Evolutionary conservation across 2,797 vertebrate genomes (phyloP).

Genomic region (Arctocebus calabarensis): DNA sequence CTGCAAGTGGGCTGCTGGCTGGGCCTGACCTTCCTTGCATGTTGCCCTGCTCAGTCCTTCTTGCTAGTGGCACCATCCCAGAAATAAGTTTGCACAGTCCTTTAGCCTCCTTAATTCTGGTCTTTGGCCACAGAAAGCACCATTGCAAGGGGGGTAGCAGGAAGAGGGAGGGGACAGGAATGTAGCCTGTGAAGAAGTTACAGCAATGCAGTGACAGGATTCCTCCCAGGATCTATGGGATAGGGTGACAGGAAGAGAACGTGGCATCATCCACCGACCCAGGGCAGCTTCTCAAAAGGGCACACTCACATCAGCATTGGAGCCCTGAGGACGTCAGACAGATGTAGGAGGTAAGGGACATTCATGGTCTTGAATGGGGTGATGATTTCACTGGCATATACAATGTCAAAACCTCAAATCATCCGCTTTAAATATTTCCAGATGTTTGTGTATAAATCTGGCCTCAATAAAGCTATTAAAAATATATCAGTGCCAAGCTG

Average conservation of each 20-base stretch:
- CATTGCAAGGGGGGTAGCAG: background rate
- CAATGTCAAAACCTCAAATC: background rate
- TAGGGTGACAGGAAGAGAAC: background rate
- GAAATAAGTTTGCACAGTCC: background rate
- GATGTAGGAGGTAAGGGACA: background rate
- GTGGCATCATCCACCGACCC: rapidly evolving
- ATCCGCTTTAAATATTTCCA: background rate
- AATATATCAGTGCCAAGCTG: background rate
- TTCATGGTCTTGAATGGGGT: rapidly evolving
- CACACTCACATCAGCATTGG: background rate
- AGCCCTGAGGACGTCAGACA: no score
- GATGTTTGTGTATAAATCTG: background rate
- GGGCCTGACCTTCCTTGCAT: background rate
- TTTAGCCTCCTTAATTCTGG: background rate
- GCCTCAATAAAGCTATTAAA: background rate
- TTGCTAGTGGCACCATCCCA: background rate
- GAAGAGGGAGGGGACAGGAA: background rate
- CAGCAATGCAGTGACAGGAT: rapidly evolving
- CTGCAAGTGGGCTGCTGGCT: background rate
- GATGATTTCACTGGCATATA: rapidly evolving
- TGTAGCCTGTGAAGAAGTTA: rapidly evolving
- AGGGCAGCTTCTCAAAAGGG: background rate
- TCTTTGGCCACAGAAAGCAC: background rate
- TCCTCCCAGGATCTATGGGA: background rate
- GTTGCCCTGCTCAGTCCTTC: background rate